A percentile compares a stretch with the other conserved stretches of the same genome.
These are phyloP conservation scores for Orthonyx spaldingii DNA, from an alignment of 2,113 vertebrate species.

Conservation along the genomic window DNA sequence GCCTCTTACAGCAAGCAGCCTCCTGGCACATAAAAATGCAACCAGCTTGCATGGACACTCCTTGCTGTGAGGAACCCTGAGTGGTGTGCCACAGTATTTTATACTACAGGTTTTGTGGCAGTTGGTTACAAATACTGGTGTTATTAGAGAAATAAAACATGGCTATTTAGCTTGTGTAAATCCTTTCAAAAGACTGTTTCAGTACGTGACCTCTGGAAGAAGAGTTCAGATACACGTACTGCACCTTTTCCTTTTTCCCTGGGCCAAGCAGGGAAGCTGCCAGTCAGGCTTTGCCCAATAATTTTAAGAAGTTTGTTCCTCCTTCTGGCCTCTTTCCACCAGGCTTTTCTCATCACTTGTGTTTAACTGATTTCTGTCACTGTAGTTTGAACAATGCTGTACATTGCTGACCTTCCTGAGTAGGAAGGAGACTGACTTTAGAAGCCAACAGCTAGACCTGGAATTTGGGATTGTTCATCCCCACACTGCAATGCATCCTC, in stretches of 20 bases:
- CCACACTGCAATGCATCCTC: background rate
- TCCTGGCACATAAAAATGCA: background rate
- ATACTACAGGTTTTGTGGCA: background rate
- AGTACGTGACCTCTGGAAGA: background rate
- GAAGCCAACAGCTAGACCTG: background rate
- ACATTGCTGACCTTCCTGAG: background rate
- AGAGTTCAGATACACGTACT: background rate
- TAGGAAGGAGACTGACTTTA: background rate
- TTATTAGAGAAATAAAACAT: background rate
- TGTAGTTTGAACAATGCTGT: fast-evolving
- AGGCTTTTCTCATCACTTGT: background rate
- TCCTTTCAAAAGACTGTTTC: background rate
- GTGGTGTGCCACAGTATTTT: background rate
- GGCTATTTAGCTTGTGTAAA: background rate
- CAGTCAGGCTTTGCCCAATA: background rate
- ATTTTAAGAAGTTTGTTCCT: background rate
- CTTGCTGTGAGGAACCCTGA: background rate
- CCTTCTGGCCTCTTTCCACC: background rate
- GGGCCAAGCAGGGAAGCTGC: background rate
- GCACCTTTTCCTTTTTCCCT: background rate
- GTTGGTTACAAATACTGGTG: background rate
- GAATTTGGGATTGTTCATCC: background rate
- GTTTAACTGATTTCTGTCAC: background rate
- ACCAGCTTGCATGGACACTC: background rate
- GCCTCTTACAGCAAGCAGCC: background rate